A percentile compares a stretch with the other conserved stretches of the same genome.
Conservation (phyloP, 2,797 vertebrate species). For the Rhinatrema bivittatum region DNA sequence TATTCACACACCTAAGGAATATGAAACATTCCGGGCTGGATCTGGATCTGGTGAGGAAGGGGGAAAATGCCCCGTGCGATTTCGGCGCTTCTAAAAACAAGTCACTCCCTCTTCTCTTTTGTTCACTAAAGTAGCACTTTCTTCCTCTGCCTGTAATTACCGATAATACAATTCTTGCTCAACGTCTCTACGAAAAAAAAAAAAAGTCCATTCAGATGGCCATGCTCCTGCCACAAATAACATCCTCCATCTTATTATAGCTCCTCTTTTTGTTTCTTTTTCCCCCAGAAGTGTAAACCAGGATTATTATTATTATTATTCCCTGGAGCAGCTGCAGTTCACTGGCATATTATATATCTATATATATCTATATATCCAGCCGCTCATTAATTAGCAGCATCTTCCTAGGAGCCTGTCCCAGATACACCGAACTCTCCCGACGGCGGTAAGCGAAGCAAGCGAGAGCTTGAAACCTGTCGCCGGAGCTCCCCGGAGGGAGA, state of each 20-base stretch:
- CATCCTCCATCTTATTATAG: rapidly evolving
- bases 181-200: slow-evolving; percentile 26
- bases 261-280: too few species aligned
- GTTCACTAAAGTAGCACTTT: too few species aligned
- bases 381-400: slow-evolving; percentile 3
- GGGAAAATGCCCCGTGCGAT: slow-evolving; percentile 37
- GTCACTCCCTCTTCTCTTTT: too few species aligned
- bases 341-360: too few species aligned
- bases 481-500: too few species aligned
- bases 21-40: slow-evolving; percentile 23
- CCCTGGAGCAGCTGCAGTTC: slow-evolving; percentile 1
- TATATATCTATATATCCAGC: too few species aligned
- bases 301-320: rapidly evolving
- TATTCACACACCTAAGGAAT: neutral
- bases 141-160: too few species aligned
- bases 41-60: slow-evolving; percentile 36
- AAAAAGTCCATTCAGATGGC: slow-evolving; percentile 25
- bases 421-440: too few species aligned
- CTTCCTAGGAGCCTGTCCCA: neutral
- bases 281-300: neutral
- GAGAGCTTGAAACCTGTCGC: too few species aligned
- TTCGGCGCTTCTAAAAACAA: slow-evolving; percentile 40
- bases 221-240: slow-evolving; percentile 11
- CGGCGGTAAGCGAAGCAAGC: too few species aligned
- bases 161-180: slow-evolving; percentile 14